Evolutionary conservation across 2,113 vertebrate genomes (phyloP).

Genomic region (Dicentrarchus labrax): DNA sequence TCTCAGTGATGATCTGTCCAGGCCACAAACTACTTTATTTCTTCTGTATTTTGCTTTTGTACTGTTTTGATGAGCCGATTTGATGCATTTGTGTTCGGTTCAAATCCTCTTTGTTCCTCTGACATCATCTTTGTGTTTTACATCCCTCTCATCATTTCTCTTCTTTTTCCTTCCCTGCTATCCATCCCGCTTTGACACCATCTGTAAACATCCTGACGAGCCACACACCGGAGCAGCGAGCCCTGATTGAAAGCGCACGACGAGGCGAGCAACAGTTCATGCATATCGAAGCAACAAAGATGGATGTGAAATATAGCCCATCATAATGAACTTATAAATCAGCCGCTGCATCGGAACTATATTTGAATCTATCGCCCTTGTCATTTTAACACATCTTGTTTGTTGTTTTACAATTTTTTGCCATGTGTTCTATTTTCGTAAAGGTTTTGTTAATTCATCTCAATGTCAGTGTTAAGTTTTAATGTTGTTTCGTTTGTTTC

Average conservation of each 20-base stretch:
- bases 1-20: neutral
- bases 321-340: slow-evolving; percentile 73
- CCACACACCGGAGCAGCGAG: slow-evolving; percentile 21
- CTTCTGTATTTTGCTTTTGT: neutral
- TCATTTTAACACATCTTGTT: slow-evolving; percentile 29
- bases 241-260: slow-evolving; percentile 53
- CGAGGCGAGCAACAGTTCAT: slow-evolving; percentile 55
- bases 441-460: slow-evolving; percentile 25
- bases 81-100: slow-evolving; percentile 41
- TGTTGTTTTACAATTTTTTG: slow-evolving; percentile 44
- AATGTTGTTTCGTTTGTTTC: slow-evolving; percentile 13
- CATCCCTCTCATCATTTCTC: slow-evolving; percentile 28
- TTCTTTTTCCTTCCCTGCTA: neutral
- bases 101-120: slow-evolving; percentile 48
- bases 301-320: slow-evolving; percentile 59
- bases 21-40: slow-evolving; percentile 2
- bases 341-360: slow-evolving; percentile 15
- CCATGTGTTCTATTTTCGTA: slow-evolving; percentile 28
- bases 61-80: slow-evolving; percentile 12
- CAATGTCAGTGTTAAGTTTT: neutral
- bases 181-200: slow-evolving; percentile 29
- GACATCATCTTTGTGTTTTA: slow-evolving; percentile 38
- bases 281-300: slow-evolving; percentile 60
- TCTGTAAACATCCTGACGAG: slow-evolving; percentile 61
- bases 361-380: slow-evolving; percentile 34